Percentiles rank a stretch among this genome's conserved stretches.
phyloP scores from a whole-genome alignment of 2,888 invertebrate genomes.

The Dynastes hyllus region DNA sequence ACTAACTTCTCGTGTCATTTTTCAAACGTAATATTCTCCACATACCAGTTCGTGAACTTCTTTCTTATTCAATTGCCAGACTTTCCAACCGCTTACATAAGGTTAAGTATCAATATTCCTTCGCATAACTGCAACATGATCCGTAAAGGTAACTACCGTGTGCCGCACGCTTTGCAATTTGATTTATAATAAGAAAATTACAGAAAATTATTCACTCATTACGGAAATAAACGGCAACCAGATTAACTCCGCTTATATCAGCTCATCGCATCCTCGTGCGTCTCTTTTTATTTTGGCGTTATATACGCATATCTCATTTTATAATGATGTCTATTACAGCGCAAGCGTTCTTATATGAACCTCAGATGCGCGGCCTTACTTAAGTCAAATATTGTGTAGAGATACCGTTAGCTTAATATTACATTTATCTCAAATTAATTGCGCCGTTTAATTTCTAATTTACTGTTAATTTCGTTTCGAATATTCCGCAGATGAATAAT shows the following conservation, averaged over 20 bases:
- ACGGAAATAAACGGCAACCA: conserved; percentile 25
- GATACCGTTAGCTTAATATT: conserved; percentile 46
- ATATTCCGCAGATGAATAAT: conserved; percentile 25
- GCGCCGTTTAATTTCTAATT: conserved; percentile 47
- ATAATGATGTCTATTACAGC: conserved; percentile 25
- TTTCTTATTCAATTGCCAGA: neutral
- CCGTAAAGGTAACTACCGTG: conserved; percentile 2
- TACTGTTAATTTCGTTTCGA: conserved; percentile 41
- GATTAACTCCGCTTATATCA: conserved; percentile 23
- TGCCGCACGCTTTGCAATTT: conserved; percentile 11
- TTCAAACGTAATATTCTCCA: no score
- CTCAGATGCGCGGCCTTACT: conserved; percentile 3
- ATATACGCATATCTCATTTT: conserved; percentile 20
- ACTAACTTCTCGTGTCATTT: no score
- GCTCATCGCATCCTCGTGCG: conserved; percentile 15
- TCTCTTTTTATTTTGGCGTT: conserved; percentile 21
- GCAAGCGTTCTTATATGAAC: neutral
- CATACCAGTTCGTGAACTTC: neutral
- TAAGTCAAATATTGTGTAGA: conserved; percentile 35
- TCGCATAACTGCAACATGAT: conserved; percentile 16
- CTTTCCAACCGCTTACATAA: neutral
- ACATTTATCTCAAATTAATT: conserved; percentile 48
- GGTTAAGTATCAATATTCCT: conserved; percentile 1
- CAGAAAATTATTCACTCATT: conserved; percentile 29
- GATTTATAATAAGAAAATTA: conserved; percentile 32